Base-by-base conservation (phyloP, 2,113 vertebrate genomes). In the Datnioides undecimradiatus region DNA sequence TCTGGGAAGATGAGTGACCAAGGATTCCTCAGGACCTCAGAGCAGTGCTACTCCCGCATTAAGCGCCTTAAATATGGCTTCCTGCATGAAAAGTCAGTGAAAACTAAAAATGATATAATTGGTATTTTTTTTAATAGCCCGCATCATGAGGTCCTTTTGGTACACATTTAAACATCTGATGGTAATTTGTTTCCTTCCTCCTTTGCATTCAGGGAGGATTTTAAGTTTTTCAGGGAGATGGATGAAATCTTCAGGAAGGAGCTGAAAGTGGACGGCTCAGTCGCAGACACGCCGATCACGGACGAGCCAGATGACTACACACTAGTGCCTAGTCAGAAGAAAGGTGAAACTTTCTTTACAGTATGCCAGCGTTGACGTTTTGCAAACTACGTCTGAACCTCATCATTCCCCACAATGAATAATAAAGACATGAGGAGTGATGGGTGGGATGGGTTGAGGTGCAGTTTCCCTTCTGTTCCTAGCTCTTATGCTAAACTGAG, bases 31-130 rank as follows among this genome's bases (percentile, higher is more conserved):
- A 65, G 94, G 76, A 93, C 93, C 19, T 79, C 93, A 0, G 92
- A 93, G 83, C 94, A 95, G 84, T 95, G 94, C 90, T 93, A 93
- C 86, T 92, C 93, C 1, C 93, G 94, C 36, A 86, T 95, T 0
- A 95, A 95, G 45, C 93, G 94, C 71, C 93, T 95, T 10, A 94
- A 94, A 80, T 73, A 92, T 0, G 85, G 90, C 74, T 94, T 92
- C 77, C 83, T 90, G 43, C 93, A 94, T 8, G 94, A 95, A 68
- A 92, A 91, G 94, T 95, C 9, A 79, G 90, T 84, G 23, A 40
- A 6, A 1, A 29, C 14, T 2, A 25, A 25, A 13, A n/a, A 13
- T 43, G n/a, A 51, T 59, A 51, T 59, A 34, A 14, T 45, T 58
- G 25, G 13, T 45, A 10, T 21, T 70, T 7, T n/a, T 25, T 16